Conservation (phyloP, 2,888 invertebrate species). For the Chrysolina oricalcia region DNA sequence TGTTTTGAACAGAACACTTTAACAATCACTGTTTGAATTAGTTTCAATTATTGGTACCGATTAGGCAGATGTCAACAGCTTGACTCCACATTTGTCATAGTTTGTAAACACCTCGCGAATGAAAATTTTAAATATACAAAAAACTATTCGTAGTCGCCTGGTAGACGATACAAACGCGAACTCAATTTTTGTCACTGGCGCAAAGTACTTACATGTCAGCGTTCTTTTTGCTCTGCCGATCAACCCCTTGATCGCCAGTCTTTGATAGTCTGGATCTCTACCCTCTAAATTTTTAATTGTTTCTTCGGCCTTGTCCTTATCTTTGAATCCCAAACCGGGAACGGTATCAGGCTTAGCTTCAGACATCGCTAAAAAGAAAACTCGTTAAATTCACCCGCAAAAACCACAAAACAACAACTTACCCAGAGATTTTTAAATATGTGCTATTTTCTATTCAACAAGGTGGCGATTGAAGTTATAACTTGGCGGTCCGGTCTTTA, state of each 20-base stretch:
- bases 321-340: constrained; percentile 85
- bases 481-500: constrained; percentile 47
- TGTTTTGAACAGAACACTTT: too few relatives aligned
- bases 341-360: constrained; percentile 76
- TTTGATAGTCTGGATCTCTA: constrained; percentile 85
- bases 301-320: constrained; percentile 81
- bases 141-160: neutral
- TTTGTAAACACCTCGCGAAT: too few relatives aligned
- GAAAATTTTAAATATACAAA: neutral
- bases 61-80: too few relatives aligned
- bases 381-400: constrained; percentile 22
- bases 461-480: constrained; percentile 50
- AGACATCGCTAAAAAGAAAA: constrained; percentile 61
- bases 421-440: neutral
- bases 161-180: neutral
- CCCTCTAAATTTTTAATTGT: constrained; percentile 81
- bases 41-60: too few relatives aligned
- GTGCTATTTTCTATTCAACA: neutral
- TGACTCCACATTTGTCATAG: too few relatives aligned
- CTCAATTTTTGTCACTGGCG: constrained; percentile 37
- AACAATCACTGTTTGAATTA: too few relatives aligned
- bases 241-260: constrained; percentile 81
- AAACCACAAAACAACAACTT: neutral
- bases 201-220: constrained; percentile 74
- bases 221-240: constrained; percentile 83